phyloP scores from a whole-genome alignment of 1,140 invertebrate species.

The Antheraea pernyi region DNA sequence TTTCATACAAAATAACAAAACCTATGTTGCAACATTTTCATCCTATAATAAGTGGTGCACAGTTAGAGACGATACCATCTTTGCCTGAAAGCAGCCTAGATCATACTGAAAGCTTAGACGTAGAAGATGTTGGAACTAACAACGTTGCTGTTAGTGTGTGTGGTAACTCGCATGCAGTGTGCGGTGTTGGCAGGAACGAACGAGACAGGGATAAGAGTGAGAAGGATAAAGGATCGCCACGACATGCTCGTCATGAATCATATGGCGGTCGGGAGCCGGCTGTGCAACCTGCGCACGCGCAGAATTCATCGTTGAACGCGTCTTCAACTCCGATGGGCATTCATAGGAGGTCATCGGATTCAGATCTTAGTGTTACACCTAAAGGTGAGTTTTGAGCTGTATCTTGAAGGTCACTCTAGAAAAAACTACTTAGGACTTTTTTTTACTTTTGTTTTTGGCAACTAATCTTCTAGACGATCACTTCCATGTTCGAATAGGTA shows the following conservation, averaged over 20 bases:
- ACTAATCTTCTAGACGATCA: too few species aligned
- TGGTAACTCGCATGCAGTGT: slow-evolving; percentile 77
- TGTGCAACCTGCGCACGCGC: slow-evolving; percentile 15
- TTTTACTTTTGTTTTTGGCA: too few species aligned
- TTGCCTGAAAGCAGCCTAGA: slow-evolving; percentile 61
- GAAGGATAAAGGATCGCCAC: slow-evolving; percentile 64
- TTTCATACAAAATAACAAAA: slow-evolving; percentile 48
- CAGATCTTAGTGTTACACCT: slow-evolving; percentile 94
- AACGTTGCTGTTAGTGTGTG: slow-evolving; percentile 69
- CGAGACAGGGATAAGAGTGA: slow-evolving; percentile 54
- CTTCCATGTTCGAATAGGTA: too few species aligned
- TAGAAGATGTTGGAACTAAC: slow-evolving; percentile 22
- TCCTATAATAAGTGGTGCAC: slow-evolving; percentile 58
- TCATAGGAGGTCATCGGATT: slow-evolving; percentile 93
- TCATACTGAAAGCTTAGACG: slow-evolving; percentile 54
- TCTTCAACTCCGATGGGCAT: slow-evolving; percentile 80
- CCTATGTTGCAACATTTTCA: slow-evolving; percentile 62
- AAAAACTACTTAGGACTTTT: too few species aligned
- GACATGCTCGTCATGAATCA: slow-evolving; percentile 65
- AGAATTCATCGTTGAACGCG: slow-evolving; percentile 39
- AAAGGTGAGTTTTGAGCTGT: slow-evolving; percentile 85
- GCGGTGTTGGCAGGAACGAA: slow-evolving; percentile 68
- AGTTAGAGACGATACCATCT: slow-evolving; percentile 69
- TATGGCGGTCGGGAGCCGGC: slow-evolving; percentile 56
- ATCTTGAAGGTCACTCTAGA: too few species aligned